Conservation (phyloP, 2,888 invertebrate species). For the Ormia ochracea region DNA sequence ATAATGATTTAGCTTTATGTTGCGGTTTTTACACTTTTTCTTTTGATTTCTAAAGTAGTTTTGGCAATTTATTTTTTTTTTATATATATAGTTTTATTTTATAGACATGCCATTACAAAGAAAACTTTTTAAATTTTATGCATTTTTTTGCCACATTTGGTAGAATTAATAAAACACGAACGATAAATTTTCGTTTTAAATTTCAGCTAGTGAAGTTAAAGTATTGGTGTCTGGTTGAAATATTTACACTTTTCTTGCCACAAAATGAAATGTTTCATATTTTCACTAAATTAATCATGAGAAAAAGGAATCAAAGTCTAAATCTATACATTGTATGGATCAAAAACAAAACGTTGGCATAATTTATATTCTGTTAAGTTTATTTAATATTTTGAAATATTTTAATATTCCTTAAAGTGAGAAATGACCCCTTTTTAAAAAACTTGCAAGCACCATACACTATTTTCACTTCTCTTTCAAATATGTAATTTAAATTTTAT, state of each 20-base stretch:
- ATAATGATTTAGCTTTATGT: conserved; percentile 17
- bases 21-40: conserved; percentile 26
- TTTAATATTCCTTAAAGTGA: background rate
- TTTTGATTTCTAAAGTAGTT: conserved; percentile 18
- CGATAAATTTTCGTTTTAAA: conserved; percentile 5
- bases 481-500: too few relatives aligned
- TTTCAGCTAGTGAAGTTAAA: conserved; percentile 17
- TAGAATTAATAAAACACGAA: conserved; percentile 54
- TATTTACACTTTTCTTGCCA: conserved; percentile 24
- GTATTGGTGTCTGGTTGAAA: conserved; percentile 38
- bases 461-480: too few relatives aligned
- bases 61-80: conserved; percentile 23
- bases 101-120: conserved; percentile 37
- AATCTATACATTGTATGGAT: background rate
- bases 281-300: conserved; percentile 45
- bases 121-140: conserved; percentile 6
- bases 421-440: conserved; percentile 44
- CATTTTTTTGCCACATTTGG: conserved; percentile 38
- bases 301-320: background rate
- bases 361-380: conserved; percentile 9
- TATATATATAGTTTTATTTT: background rate
- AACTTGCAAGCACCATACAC: background rate
- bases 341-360: conserved; percentile 8
- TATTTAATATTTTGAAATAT: conserved; percentile 1
- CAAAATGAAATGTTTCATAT: conserved; percentile 21